Conservation (phyloP, 2,113 vertebrate species). For the Perca fluviatilis region DNA sequence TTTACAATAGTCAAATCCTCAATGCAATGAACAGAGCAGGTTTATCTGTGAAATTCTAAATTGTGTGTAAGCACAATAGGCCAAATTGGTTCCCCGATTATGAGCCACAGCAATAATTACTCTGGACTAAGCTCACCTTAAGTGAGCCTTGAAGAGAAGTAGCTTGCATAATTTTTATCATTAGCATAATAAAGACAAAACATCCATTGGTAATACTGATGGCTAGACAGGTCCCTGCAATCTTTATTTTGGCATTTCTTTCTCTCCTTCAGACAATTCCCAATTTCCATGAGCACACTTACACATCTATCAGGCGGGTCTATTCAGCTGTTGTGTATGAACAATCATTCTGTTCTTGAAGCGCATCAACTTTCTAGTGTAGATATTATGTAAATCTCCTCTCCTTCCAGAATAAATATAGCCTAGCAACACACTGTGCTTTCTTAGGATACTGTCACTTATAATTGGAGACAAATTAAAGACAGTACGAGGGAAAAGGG, state of each 20-base stretch:
- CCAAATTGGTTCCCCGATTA: conserved; percentile 65
- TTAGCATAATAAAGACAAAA: conserved; percentile 56
- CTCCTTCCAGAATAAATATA: conserved; percentile 16
- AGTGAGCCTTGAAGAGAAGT: conserved; percentile 49
- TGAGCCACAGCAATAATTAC: conserved; percentile 62
- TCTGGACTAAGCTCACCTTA: conserved; percentile 56
- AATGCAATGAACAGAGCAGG: conserved; percentile 55
- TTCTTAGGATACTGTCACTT: conserved; percentile 20
- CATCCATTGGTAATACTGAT: conserved; percentile 44
- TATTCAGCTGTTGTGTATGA: conserved; percentile 12
- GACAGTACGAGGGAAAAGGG: not conserved
- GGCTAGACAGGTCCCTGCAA: conserved; percentile 39
- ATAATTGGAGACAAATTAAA: conserved; percentile 10
- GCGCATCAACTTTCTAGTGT: conserved; percentile 1
- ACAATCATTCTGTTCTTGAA: conserved; percentile 10
- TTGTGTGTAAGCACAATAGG: conserved; percentile 52
- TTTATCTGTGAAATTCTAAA: conserved; percentile 69
- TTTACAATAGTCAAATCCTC: conserved; percentile 52
- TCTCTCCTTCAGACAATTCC: not conserved
- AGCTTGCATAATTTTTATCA: conserved; percentile 43
- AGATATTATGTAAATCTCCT: conserved; percentile 9
- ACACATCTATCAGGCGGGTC: not conserved
- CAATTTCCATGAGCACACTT: not conserved
- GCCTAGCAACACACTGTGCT: conserved; percentile 19
- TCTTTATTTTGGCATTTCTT: conserved; percentile 9